These are phyloP conservation scores for Tortrix viridana DNA, from an alignment of 2,888 invertebrate genomes.

Conservation along the genomic window DNA sequence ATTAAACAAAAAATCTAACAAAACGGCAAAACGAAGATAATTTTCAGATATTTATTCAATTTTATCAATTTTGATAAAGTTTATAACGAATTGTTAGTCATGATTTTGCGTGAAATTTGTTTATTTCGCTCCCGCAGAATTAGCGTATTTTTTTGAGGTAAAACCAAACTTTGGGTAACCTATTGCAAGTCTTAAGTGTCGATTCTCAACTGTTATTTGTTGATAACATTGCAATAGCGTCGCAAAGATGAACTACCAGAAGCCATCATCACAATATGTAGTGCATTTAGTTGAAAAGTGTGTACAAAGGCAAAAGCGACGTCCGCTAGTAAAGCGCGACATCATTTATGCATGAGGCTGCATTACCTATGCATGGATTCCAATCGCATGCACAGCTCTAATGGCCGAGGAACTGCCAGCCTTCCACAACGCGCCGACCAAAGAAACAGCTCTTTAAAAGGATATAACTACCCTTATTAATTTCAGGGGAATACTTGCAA, in stretches of 20 bases:
- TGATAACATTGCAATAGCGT: conserved; percentile 8
- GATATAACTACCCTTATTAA: conserved; percentile 28
- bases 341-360: conserved; percentile 74
- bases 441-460: conserved; percentile 30
- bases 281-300: conserved; percentile 47
- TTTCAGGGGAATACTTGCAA: conserved; percentile 7
- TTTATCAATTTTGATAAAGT: too few relatives aligned
- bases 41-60: too few relatives aligned
- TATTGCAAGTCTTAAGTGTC: too few relatives aligned
- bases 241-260: conserved; percentile 29
- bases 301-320: conserved; percentile 61
- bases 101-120: too few relatives aligned
- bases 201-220: too few relatives aligned
- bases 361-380: conserved; percentile 77
- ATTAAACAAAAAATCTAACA: too few relatives aligned
- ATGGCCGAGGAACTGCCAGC: conserved; percentile 52
- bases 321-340: conserved; percentile 62
- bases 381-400: conserved; percentile 62
- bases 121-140: too few relatives aligned
- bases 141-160: too few relatives aligned
- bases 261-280: conserved; percentile 18
- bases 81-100: too few relatives aligned
- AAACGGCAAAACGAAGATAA: too few relatives aligned
- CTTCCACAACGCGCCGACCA: conserved; percentile 9
- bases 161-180: too few relatives aligned